These are phyloP conservation scores for Seira sanloemensis DNA, from an alignment of 2,888 invertebrate species.

Conservation along the genomic window DNA sequence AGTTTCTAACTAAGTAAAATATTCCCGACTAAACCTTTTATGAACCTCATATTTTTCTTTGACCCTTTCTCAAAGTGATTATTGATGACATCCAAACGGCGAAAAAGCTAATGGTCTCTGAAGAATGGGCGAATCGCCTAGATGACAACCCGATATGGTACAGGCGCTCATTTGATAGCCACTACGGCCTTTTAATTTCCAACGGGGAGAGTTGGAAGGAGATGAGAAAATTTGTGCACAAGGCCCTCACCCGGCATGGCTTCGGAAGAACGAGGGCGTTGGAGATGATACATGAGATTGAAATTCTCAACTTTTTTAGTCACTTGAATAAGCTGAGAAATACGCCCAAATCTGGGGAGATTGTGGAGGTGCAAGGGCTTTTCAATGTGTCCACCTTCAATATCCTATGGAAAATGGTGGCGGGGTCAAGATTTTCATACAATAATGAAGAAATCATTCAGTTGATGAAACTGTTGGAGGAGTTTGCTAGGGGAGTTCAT, in stretches of 20 bases:
- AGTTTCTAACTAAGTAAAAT: no score
- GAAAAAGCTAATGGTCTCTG: constrained; percentile 60
- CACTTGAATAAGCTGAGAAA: constrained; percentile 58
- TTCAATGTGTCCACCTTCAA: constrained; percentile 65
- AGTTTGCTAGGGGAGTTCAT: constrained; percentile 57
- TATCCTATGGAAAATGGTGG: constrained; percentile 68
- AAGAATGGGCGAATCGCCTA: constrained; percentile 64
- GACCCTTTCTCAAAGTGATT: constrained; percentile 44
- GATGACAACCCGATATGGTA: constrained; percentile 61
- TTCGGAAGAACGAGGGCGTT: constrained; percentile 61
- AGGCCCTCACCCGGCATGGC: constrained; percentile 58
- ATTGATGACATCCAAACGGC: constrained; percentile 54
- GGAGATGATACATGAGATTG: constrained; percentile 66
- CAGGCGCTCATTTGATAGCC: constrained; percentile 56
- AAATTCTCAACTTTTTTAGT: constrained; percentile 64
- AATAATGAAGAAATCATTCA: constrained; percentile 52
- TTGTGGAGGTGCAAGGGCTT: constrained; percentile 59
- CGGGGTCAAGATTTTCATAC: constrained; percentile 61
- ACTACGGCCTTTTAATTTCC: constrained; percentile 60
- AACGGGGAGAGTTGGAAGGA: constrained; percentile 69
- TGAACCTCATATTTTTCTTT: no score
- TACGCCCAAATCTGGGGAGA: constrained; percentile 11
- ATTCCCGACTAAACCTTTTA: no score
- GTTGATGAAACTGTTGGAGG: constrained; percentile 56
- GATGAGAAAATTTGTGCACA: constrained; percentile 67